Evolutionary conservation across 2,113 vertebrate species (phyloP).

Genomic region (Panthera tigris): DNA sequence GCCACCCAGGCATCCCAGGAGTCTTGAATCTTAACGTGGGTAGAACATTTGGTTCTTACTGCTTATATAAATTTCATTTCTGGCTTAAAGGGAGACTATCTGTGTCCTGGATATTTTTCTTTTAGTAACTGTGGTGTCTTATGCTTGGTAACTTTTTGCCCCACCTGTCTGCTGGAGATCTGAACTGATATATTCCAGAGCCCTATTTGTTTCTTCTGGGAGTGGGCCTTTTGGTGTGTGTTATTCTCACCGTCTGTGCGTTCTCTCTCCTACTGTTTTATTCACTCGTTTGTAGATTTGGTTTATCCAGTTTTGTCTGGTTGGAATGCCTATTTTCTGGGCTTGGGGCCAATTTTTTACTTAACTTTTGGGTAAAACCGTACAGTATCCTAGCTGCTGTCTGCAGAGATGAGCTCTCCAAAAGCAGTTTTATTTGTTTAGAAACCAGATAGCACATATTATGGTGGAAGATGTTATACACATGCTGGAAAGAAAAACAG

Average conservation of each 20-base stretch:
- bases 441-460: neutral
- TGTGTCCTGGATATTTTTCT: neutral
- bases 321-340: conserved; percentile 40
- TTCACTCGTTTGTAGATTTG: neutral
- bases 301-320: conserved; percentile 43
- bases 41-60: neutral
- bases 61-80: neutral
- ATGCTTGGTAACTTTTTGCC: neutral
- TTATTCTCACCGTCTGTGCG: neutral
- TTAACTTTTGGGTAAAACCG: conserved; percentile 51
- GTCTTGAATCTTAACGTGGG: neutral
- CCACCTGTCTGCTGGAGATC: neutral
- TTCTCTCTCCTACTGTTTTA: neutral
- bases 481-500: neutral
- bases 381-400: neutral
- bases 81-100: neutral
- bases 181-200: neutral
- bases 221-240: neutral
- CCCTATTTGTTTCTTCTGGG: neutral
- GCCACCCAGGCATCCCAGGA: neutral
- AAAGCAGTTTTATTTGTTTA: conserved; percentile 55
- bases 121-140: neutral
- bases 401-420: conserved; percentile 39
- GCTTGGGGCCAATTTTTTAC: conserved; percentile 26
- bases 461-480: neutral